Evolutionary conservation across 2,113 vertebrate species (phyloP), one percentile per base, ranked within the genome.

Genomic region (Anolis carolinensis): DNA sequence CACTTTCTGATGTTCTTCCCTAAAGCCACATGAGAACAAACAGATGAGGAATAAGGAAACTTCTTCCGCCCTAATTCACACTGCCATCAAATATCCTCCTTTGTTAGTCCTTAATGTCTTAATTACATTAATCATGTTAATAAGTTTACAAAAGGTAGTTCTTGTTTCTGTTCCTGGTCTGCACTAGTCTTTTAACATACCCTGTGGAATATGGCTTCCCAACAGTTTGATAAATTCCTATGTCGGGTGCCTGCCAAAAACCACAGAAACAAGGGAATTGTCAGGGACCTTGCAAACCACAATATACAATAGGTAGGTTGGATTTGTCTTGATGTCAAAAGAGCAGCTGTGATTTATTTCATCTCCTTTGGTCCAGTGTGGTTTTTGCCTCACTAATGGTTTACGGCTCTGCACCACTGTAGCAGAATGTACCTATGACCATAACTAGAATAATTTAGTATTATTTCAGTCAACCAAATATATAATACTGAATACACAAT

Each of bases 1-100:
- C 87, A 99, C 97, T 89, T 95, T 97, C 92, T 97, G 98, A 75
- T 96, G 96, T 88, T 97, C 96, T 23, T 98, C 98, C 98, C 99
- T 99, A 94, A 82, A 83, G 70, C 65, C 89, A 79, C n/a, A 87
- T 48, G 80, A 90, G 67, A 75, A 85, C 1, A 91, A 77, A 10
- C 48, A 85, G 82, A 67, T 1, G 83, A 82, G 20, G 7, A 89
- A 75, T 32, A 79, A 23, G 79, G 50, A 74, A 44, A 90, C 34
- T 70, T 10, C 25, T 11, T 20, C 65, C 39, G 20, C 8, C 32
- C 2, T 71, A 77, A 1, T 87, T 86, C 67, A 67, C 90, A 76
- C 50, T 87, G 11, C 36, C 1, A 70, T 72, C 63, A 79, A 14
- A 27, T 27, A 55, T 74, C 55, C 72, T 20, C 62, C 8, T 72